Base-by-base conservation (phyloP, 2,888 invertebrate genomes). In the Cosmopolites sordidus region DNA sequence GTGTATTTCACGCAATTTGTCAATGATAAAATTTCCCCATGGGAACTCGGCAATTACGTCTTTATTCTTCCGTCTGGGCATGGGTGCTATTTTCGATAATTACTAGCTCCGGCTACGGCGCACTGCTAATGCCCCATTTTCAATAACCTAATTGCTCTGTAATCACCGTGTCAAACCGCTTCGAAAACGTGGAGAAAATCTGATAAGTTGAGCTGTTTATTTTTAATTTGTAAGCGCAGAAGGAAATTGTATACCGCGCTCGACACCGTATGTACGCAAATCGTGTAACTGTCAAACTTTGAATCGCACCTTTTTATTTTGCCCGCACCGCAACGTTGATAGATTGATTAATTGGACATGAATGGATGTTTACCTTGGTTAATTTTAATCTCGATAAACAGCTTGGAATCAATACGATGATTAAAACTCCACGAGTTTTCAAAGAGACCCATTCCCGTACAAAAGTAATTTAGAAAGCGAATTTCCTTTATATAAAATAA, bases 11-110 rank as follows among this genome's bases (percentile, higher is more conserved):
- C 8, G n/a, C 33, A 33, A 12, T 33, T 33, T 33, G 33, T 33
- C 33, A 33, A 15, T 40, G 17, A 44, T 50, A 55, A 37, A 46
- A 37, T 49, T 49, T 43, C 49, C 16, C 27, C 43, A 53, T 56
- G 60, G 59, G 49, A 56, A 56, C 54, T 43, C 54, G 41, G 46
- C 48, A 42, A 55, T 53, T 56, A 56, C 17, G 40, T 40, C 40
- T 40, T 40, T 40, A 40, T 40, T 40, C 40, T 40, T 40, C 40
- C 40, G 15, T 40, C 40, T 40, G 16, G 8, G 40, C 40, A 40
- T 40, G 14, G 40, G 40, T 40, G 40, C 16, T 9, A 40, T 40
- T 40, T 40, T 16, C 9, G 40, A 40, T 40, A 40, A 40, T 40
- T 40, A 16, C 16, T 4, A 8, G 16, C 40, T 16, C 16, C 40